Conservation (phyloP, 1,140 invertebrate genomes). For the Drosophila pallidifrons region DNA sequence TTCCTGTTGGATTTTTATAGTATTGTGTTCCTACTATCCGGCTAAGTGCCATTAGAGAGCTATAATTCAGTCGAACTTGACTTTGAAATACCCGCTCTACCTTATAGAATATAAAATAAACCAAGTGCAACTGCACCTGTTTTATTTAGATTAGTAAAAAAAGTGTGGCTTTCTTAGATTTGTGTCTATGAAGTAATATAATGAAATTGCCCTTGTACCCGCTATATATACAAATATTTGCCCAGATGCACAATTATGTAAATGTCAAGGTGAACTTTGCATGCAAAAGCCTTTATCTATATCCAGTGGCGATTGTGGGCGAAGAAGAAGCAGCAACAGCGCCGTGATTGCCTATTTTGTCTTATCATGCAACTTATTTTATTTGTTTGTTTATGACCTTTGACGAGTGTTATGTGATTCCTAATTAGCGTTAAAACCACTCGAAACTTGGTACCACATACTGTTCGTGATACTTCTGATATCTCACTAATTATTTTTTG, state of each 20-base stretch:
- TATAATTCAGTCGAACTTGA: no score
- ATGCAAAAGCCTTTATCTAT: slow-evolving; percentile 11
- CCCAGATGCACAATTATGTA: not conserved
- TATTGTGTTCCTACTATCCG: no score
- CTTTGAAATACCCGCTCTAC: no score
- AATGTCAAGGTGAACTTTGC: slow-evolving; percentile 6
- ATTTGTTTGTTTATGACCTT: not conserved
- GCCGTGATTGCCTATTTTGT: slow-evolving; percentile 9
- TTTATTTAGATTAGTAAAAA: no score
- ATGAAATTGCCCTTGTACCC: no score
- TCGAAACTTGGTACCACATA: not conserved
- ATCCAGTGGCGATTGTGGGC: not conserved
- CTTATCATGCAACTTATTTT: not conserved
- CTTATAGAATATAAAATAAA: no score
- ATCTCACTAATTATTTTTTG: not conserved
- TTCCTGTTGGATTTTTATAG: no score
- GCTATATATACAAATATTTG: not conserved
- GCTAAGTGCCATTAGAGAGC: no score
- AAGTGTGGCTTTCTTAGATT: no score
- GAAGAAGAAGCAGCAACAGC: slow-evolving; percentile 6
- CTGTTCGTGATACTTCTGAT: not conserved
- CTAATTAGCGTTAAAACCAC: slow-evolving; percentile 7
- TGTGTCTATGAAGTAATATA: no score
- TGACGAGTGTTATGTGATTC: slow-evolving; percentile 12
- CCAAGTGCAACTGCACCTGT: not conserved